Evolutionary conservation across 2,113 vertebrate species (phyloP), one percentile per base, ranked within the genome.

Genomic region (Junco hyemalis): DNA sequence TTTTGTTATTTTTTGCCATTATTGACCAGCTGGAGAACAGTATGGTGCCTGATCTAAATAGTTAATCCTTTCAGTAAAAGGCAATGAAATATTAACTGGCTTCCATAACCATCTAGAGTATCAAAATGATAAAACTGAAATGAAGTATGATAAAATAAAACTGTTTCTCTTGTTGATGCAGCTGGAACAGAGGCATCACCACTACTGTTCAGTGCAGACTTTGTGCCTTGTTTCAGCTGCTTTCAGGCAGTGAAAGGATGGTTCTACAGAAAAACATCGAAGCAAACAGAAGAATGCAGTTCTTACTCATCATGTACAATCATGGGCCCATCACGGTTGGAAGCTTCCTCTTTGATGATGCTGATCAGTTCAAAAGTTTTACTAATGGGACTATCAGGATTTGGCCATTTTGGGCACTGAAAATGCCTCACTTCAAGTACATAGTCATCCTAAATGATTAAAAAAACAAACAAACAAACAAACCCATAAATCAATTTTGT

Each of bases 271-370:
- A 66, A 69, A 90, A 42, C 23, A 84, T 20, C 24, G 57, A 50
- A 92, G 44, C 19, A 59, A 81, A 74, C 22, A 33, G 44, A 72
- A 86, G 88, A 76, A 20, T 72, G 16, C 25, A 63, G 29, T 57
- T 95, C 99, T 98, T 98, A 99, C 99, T 99, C 98, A 28, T 99
- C 99, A 16, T 99, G 99, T 56, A 99, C 98, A 74, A 99, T 98
- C 64, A 97, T 96, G 25, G 99, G 99, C 8, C 98, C 98, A 54
- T 99, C 99, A 90, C 98, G 98, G 77, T 57, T 96, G 47, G 95
- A 76, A 40, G 96, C 97, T 92, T 98, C 98, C 83, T 98, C 98
- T 95, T 98, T 98, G 90, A 99, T 98, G 88, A 99, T 94, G 92
- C 96, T 98, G 90, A 99, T 97, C 70, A 99, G 97, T 97, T 99